Percentiles rank a stretch among this genome's conserved stretches.
Evolutionary conservation across 2,888 invertebrate species (phyloP).

Genomic region (Argyresthia goedartella): DNA sequence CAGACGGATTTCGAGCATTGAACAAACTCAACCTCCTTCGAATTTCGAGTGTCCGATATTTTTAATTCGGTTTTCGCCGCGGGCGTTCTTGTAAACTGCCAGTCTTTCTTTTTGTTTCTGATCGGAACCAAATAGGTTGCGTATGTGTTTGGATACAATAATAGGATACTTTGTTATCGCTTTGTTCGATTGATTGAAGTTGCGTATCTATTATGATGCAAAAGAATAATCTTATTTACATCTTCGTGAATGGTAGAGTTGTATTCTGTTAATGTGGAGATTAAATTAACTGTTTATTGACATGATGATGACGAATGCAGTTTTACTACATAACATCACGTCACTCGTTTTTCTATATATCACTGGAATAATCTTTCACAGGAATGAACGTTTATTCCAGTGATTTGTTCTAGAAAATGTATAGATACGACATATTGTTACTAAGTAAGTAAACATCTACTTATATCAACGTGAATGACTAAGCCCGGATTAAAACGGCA

Average conservation of each 20-base stretch:
- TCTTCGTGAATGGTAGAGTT: background rate
- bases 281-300: background rate
- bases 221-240: background rate
- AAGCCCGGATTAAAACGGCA: no score
- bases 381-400: no score
- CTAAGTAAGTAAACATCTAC: no score
- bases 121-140: background rate
- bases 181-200: background rate
- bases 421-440: no score
- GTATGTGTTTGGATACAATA: background rate
- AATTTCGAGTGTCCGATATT: background rate
- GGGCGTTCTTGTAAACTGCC: background rate
- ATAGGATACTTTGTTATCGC: background rate
- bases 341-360: no score
- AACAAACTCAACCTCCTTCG: no score
- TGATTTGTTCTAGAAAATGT: no score
- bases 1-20: slow-evolving; percentile 3
- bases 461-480: no score
- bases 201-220: background rate
- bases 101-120: background rate
- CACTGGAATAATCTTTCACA: no score
- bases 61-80: slow-evolving; percentile 2
- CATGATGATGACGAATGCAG: background rate
- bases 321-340: background rate
- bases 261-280: background rate